Base-by-base conservation (phyloP, 2,797 vertebrate genomes). In the Arremon brunneinucha region DNA sequence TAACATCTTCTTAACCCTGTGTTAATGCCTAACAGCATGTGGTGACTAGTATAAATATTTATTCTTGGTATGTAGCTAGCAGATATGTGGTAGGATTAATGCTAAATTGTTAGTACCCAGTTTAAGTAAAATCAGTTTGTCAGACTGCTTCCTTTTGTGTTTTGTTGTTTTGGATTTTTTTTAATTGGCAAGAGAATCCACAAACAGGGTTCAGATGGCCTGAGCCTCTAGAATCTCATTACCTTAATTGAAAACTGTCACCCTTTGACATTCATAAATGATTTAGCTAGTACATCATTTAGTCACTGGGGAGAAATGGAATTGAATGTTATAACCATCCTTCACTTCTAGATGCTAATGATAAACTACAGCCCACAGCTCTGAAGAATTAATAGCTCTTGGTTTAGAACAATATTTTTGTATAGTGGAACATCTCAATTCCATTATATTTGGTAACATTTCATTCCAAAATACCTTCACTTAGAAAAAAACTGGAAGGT, bases 211-310 rank as follows among this genome's bases (percentile, higher is more conserved):
- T 96, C 80, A 89, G 80, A 83, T 91, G 94, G 85, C 71, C 78
- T 76, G 59, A 69, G 41, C 47, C 35, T 76, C 74, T 78, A 89
- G 87, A 91, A 92, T 96, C 88, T 96, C 82, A 90, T 96, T 97
- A 85, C 87, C 53, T 75, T 96, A 92, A 90, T 55, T 90, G 90
- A 94, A 80, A 95, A 97, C 87, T 89, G 57, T 80, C 81, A 91
- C 55, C 67, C 37, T 83, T 89, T 95, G 65, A 82, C 83, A 94
- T 39, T 43, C 89, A 92, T 70, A 81, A 89, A 83, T 94, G 47
- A 75, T 89, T 74, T 84, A 92, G 80, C 47, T 72, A 60, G 70
- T 65, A 63, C 43, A 30, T 71, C 27, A 62, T 87, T 20, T 11
- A 79, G 52, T 95, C 82, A 82, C 64, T 68, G 41, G 71, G 92